These are phyloP conservation scores for Spongia lamella DNA, from an alignment of 37 sponge, comb jelly and placozoan species.

Conservation along the genomic window DNA sequence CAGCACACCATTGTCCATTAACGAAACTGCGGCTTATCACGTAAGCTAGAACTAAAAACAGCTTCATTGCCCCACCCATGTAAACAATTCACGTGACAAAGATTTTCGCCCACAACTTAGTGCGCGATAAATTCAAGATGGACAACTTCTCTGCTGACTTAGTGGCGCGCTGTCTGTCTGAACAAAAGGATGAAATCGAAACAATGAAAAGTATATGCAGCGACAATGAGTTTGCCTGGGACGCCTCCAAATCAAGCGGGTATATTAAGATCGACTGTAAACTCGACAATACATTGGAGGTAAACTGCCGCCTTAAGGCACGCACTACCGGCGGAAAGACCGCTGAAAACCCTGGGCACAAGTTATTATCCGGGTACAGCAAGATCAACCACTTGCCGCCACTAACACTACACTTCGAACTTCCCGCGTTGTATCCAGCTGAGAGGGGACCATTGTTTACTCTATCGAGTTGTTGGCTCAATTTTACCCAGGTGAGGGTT, in stretches of 20 bases:
- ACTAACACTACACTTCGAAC: slow-evolving; percentile 40
- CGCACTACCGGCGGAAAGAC: no score
- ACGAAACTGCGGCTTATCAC: no score
- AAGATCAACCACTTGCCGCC: slow-evolving; percentile 58
- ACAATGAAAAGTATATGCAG: slow-evolving; percentile 12
- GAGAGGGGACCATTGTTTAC: slow-evolving; percentile 28
- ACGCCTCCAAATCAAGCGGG: neutral
- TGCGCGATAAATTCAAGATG: no score
- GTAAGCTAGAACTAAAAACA: no score
- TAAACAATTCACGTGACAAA: no score
- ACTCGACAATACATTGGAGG: neutral
- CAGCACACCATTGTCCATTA: no score
- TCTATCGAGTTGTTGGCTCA: slow-evolving; percentile 69
- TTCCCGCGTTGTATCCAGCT: slow-evolving; percentile 48
- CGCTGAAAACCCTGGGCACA: neutral
- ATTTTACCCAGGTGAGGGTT: slow-evolving; percentile 64
- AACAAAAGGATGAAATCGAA: slow-evolving; percentile 28
- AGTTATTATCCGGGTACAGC: no score
- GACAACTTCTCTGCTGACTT: no score
- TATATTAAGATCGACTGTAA: neutral
- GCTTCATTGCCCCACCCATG: no score
- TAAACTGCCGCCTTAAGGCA: neutral
- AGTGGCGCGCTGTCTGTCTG: neutral
- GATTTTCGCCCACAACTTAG: no score
- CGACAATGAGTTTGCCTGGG: slow-evolving; percentile 21